These are phyloP conservation scores for Sandelia bainsii DNA, from an alignment of 2,797 vertebrate species.

Conservation along the genomic window DNA sequence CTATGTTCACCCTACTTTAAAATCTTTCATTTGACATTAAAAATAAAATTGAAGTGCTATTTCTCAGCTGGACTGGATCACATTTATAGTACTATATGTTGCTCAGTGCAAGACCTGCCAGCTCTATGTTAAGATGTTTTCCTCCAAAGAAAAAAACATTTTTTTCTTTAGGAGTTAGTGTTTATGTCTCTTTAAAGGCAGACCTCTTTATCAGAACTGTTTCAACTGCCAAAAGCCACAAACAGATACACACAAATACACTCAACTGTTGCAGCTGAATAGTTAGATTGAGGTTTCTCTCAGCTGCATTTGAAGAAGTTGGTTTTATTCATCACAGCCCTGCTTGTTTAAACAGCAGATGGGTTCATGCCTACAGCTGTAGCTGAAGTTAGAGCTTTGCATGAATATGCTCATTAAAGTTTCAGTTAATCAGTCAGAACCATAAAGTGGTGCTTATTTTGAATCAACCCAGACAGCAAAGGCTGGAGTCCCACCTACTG, in stretches of 20 bases:
- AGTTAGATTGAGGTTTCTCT: conserved; percentile 24
- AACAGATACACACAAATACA: conserved; percentile 7
- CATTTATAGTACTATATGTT: background rate
- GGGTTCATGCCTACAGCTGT: conserved; percentile 56
- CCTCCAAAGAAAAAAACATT: background rate
- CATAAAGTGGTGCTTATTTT: conserved; percentile 43
- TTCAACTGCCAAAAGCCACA: conserved; percentile 11
- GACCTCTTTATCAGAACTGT: background rate
- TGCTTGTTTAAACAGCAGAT: conserved; percentile 46
- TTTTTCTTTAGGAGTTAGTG: background rate
- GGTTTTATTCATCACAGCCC: conserved; percentile 49
- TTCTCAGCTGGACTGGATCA: background rate
- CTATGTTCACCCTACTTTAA: no score
- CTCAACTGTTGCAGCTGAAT: conserved; percentile 29
- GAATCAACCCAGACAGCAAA: conserved; percentile 49
- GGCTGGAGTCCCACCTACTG: conserved; percentile 34
- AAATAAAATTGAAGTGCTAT: background rate
- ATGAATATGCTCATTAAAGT: conserved; percentile 63
- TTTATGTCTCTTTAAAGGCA: conserved; percentile 6
- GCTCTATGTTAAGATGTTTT: background rate
- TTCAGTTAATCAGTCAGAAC: conserved; percentile 49
- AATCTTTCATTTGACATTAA: background rate
- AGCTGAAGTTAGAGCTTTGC: conserved; percentile 41
- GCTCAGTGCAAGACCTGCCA: background rate
- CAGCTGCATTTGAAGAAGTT: conserved; percentile 52